These are phyloP conservation scores for Brienomyrus brachyistius DNA, from an alignment of 2,113 vertebrate genomes.

Conservation along the genomic window DNA sequence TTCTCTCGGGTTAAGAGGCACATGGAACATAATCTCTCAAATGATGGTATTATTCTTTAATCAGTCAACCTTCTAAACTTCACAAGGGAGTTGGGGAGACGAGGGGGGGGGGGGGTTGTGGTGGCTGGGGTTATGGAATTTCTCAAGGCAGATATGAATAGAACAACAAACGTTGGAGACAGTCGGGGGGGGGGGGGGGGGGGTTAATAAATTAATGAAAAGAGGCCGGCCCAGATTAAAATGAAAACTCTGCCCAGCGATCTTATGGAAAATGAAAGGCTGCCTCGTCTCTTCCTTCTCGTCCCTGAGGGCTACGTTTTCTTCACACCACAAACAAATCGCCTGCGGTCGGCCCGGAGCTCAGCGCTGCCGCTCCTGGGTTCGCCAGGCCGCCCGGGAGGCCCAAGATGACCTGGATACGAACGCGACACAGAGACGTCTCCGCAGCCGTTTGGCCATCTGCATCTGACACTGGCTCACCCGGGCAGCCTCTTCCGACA, in stretches of 20 bases:
- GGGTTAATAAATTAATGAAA: background rate
- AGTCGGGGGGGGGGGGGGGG: too few species aligned
- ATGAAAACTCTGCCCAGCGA: background rate
- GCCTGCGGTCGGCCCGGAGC: background rate
- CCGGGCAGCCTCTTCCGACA: background rate
- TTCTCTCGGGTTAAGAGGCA: slow-evolving; percentile 20
- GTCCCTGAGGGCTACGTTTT: background rate
- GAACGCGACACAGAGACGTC: background rate
- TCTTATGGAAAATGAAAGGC: background rate
- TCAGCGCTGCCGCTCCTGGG: too few species aligned
- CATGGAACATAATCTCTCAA: slow-evolving; percentile 31
- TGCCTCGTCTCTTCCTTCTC: background rate
- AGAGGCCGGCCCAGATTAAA: background rate
- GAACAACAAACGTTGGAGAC: background rate
- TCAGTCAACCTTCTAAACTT: slow-evolving; percentile 25
- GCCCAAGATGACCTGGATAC: background rate
- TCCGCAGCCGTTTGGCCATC: background rate
- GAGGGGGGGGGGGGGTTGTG: background rate
- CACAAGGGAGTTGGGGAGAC: background rate
- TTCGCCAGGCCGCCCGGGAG: background rate
- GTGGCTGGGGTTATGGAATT: background rate
- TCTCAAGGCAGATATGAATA: background rate
- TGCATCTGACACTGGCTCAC: background rate
- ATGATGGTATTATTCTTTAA: slow-evolving; percentile 36
- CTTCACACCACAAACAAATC: background rate